A percentile compares a stretch with the other conserved stretches of the same genome.
Conservation (phyloP, 2,113 vertebrate genomes). For the Noctilio leporinus region DNA sequence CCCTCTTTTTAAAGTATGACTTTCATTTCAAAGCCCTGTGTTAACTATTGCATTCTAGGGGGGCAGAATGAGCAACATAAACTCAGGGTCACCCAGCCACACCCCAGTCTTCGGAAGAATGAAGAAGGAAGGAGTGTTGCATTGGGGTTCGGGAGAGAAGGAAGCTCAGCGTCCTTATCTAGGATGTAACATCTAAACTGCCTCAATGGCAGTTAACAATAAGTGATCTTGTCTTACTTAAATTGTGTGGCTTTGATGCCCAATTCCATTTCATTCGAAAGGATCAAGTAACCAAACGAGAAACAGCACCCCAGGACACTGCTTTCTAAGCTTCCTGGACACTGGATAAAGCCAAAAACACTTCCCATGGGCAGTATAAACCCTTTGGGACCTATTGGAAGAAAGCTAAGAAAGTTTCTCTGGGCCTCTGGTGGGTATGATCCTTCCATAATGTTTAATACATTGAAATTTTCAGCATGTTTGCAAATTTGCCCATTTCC, state of each 20-base stretch:
- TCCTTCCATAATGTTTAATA: neutral
- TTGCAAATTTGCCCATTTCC: neutral
- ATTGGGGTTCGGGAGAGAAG: accelerated
- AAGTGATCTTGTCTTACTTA: neutral
- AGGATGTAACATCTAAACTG: neutral
- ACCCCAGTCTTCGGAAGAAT: neutral
- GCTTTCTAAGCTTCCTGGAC: neutral
- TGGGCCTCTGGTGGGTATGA: neutral
- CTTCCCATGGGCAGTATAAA: neutral
- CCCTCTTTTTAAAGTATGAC: neutral
- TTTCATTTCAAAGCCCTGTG: conserved; percentile 12
- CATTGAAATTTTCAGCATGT: neutral
- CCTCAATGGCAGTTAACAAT: neutral
- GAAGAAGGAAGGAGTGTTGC: too few relatives aligned
- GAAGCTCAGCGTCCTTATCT: neutral
- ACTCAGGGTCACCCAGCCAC: neutral
- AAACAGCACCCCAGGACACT: neutral
- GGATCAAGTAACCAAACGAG: neutral
- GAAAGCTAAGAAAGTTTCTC: neutral
- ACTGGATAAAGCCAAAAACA: neutral
- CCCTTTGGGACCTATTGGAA: neutral
- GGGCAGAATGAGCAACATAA: neutral
- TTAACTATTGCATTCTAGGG: neutral
- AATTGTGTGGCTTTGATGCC: neutral
- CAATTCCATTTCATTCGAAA: neutral